Evolutionary conservation across 2,888 invertebrate genomes (phyloP).

Genomic region (Dasysyrphus tricinctus): DNA sequence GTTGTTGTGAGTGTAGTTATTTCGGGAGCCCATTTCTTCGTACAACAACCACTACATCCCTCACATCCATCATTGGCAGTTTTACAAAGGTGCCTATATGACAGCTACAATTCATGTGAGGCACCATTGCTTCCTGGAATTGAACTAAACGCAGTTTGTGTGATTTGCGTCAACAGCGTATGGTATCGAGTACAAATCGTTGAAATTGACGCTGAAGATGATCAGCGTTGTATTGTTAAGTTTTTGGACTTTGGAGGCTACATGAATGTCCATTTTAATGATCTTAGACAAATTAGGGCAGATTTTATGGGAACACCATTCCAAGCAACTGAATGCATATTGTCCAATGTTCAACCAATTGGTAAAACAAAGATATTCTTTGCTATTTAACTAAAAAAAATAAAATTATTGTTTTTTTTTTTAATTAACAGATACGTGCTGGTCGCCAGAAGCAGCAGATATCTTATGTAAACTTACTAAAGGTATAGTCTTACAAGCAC

Average conservation of each 20-base stretch:
- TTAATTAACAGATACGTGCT: slow-evolving; percentile 84
- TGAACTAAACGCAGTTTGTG: slow-evolving; percentile 93
- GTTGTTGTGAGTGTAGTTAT: slow-evolving; percentile 94
- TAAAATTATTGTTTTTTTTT: slow-evolving; percentile 18
- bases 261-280: slow-evolving; percentile 89
- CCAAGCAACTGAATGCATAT: slow-evolving; percentile 97
- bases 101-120: slow-evolving; percentile 90
- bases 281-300: slow-evolving; percentile 95
- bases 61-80: slow-evolving; percentile 93
- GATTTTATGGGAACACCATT: slow-evolving; percentile 98
- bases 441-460: slow-evolving; percentile 91
- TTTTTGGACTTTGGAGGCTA: slow-evolving; percentile 98
- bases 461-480: slow-evolving; percentile 91
- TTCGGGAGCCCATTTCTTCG: slow-evolving; percentile 94
- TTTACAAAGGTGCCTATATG: slow-evolving; percentile 92
- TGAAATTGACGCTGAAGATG: slow-evolving; percentile 84
- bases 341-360: slow-evolving; percentile 94
- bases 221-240: slow-evolving; percentile 88
- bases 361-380: slow-evolving; percentile 84
- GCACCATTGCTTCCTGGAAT: slow-evolving; percentile 91
- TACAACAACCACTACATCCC: slow-evolving; percentile 98
- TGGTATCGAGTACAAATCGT: slow-evolving; percentile 96
- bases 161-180: slow-evolving; percentile 89
- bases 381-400: neutral
- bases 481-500: slow-evolving; percentile 93